phyloP scores from a whole-genome alignment of 2,888 invertebrate species.

The Microdon myrmicae region DNA sequence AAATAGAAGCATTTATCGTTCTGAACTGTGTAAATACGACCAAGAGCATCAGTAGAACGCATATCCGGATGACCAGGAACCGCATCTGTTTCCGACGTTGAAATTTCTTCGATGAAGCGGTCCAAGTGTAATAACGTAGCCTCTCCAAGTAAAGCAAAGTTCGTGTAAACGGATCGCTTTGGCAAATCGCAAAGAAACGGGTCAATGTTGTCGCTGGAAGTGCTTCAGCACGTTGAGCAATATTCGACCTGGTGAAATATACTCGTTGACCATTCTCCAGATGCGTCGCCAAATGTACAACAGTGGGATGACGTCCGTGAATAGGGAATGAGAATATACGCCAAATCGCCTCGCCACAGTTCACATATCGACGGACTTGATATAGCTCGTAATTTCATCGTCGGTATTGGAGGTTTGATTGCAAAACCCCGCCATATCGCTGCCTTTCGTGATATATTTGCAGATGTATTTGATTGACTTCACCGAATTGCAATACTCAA shows the following conservation, averaged over 20 bases:
- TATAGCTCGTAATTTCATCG: conserved; percentile 38
- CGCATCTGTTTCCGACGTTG: no score
- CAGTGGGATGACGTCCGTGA: conserved; percentile 27
- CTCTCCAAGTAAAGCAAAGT: conserved; percentile 59
- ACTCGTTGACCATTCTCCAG: no score
- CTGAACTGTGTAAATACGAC: conserved; percentile 60
- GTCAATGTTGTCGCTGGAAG: no score
- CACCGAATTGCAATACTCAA: conserved; percentile 64
- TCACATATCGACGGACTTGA: conserved; percentile 31
- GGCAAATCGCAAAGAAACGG: no score
- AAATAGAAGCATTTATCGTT: conserved; percentile 58
- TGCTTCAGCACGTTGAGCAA: conserved; percentile 51
- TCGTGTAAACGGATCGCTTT: no score
- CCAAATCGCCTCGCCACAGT: conserved; percentile 19
- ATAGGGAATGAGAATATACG: conserved; percentile 19
- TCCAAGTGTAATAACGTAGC: conserved; percentile 55
- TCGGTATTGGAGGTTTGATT: conserved; percentile 20
- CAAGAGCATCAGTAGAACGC: no score
- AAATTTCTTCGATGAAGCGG: no score
- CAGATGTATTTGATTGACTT: conserved; percentile 64
- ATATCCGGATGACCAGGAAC: no score
- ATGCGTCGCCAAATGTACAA: no score
- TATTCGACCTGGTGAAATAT: conserved; percentile 46
- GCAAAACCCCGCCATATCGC: conserved; percentile 59
- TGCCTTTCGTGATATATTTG: conserved; percentile 66